Evolutionary conservation across 2,888 invertebrate species (phyloP), one percentile per base, ranked within the genome.

Genomic region (Diploptera punctata): DNA sequence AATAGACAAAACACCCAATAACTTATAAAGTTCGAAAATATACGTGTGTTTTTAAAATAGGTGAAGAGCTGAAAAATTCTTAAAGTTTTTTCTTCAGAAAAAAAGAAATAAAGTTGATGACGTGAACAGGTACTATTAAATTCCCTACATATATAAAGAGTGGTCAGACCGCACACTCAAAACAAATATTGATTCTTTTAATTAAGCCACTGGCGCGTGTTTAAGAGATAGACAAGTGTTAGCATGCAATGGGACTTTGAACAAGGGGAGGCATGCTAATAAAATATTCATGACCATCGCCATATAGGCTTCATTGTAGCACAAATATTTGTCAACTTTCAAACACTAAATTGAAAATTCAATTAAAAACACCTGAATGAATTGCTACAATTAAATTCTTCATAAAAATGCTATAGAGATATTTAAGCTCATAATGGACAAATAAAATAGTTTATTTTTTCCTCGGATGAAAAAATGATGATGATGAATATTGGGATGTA

Each of bases 401-500:
- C n/a, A n/a, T n/a, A n/a, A n/a, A n/a, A n/a, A n/a, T n/a, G n/a
- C n/a, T n/a, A n/a, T n/a, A n/a, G n/a, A n/a, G n/a, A n/a, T n/a
- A n/a, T n/a, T n/a, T n/a, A n/a, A n/a, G n/a, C n/a, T n/a, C n/a
- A n/a, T n/a, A n/a, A n/a, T n/a, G n/a, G n/a, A n/a, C n/a, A n/a
- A 61, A 38, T 10, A 31, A 61, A 19, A 19, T 29, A 18, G 10
- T 31, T 18, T 18, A 57, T n/a, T n/a, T n/a, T n/a, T n/a, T n/a
- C n/a, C n/a, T n/a, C n/a, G n/a, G n/a, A 49, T n/a, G 61, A 26
- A 68, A 73, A 67, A 60, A 75, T 75, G 75, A 91, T 91, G 90
- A 91, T 89, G 88, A 92, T 92, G 92, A 91, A 92, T 88, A 87
- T 92, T 87, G 90, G 91, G 81, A 91, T 91, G 91, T 91, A 91